phyloP scores from a whole-genome alignment of 2,888 invertebrate species.

The Volucella zonaria region DNA sequence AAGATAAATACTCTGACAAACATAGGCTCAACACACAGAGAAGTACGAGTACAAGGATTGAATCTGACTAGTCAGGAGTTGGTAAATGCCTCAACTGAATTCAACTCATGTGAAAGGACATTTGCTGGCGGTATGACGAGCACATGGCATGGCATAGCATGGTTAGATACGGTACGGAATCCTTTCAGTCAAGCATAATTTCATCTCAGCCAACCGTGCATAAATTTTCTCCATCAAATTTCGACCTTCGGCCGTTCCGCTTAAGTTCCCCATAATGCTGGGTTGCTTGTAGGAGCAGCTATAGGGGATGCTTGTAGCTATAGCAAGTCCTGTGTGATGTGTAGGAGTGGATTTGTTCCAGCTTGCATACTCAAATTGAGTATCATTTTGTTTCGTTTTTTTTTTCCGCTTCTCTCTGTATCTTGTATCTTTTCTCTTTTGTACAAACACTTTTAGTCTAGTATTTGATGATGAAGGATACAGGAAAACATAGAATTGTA shows the following conservation, averaged over 20 bases:
- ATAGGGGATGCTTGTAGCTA: too few relatives aligned
- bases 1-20: conserved; percentile 25
- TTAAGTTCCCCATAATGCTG: conserved; percentile 24
- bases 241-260: conserved; percentile 66
- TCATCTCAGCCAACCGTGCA: conserved; percentile 74
- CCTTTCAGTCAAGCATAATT: conserved; percentile 74
- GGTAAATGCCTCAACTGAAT: conserved; percentile 54
- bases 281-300: background rate
- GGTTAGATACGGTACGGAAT: conserved; percentile 22
- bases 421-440: background rate
- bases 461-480: conserved; percentile 13
- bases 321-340: background rate
- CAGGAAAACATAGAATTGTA: background rate
- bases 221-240: conserved; percentile 67
- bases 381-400: conserved; percentile 32
- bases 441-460: conserved; percentile 31
- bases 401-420: conserved; percentile 11
- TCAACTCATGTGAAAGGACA: conserved; percentile 65
- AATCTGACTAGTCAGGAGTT: background rate
- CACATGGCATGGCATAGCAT: conserved; percentile 27
- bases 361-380: conserved; percentile 48
- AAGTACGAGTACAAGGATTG: background rate
- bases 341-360: conserved; percentile 28
- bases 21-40: conserved; percentile 3
- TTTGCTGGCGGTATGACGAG: conserved; percentile 52